Base-by-base conservation (phyloP, 2,888 invertebrate genomes). In the Leptopilina syphax region DNA sequence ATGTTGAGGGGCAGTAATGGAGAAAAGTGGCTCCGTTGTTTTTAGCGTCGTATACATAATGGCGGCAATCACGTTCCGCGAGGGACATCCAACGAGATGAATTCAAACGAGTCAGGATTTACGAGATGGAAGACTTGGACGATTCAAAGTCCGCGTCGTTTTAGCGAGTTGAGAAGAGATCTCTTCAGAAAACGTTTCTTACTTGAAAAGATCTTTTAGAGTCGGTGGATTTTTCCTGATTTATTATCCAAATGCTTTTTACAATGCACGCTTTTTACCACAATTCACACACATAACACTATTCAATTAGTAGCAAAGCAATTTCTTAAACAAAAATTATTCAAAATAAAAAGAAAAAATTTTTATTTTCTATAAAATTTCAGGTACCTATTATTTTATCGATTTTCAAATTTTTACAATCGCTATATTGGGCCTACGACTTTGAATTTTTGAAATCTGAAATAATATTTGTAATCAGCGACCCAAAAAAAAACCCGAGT, bases 11-110 rank as follows among this genome's bases (percentile, higher is more conserved):
- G 76, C 47, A 65, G 67, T 81, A 82, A 84, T 78, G 80, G 76
- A 82, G 79, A 81, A 80, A 83, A 80, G 83, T 77, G 83, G 80
- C 67, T 70, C 47, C 79, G 77, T 73, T 83, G 81, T 73, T 73
- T 73, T 73, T 73, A 57, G 41, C 73, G 73, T 57, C 54, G 41
- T 73, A 57, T 73, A 73, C 41, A 73, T 73, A 73, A 57, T 57
- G 57, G 73, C 57, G 41, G 57, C 57, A 73, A 73, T 73, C 73
- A 73, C 41, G 57, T 73, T 41, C 34, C 41, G 18, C 41, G 34
- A 57, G 57, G 10, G 73, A 73, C 73, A 57, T 57, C 73, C 73
- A 8, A 8, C n/a, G 34, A 41, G 34, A 60, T 57, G 57, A 73
- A 57, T 73, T 73, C 57, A 57, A 73, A 57, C 57, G 57, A 73